Evolutionary conservation across 1,140 invertebrate species (phyloP).

Genomic region (Drosophila guanche): DNA sequence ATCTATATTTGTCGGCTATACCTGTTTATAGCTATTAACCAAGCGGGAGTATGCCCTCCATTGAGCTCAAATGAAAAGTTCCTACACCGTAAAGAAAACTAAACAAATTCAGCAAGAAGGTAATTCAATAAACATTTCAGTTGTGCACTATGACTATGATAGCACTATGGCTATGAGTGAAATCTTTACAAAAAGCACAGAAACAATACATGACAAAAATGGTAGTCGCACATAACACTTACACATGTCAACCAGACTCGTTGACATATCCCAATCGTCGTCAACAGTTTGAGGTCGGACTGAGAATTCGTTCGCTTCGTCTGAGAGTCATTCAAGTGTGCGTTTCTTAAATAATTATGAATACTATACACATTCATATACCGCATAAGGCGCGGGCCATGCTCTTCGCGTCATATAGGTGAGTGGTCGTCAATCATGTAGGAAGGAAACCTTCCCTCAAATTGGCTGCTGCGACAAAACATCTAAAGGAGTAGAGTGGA

Average conservation of each 20-base stretch:
- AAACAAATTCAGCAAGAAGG: constrained; percentile 4
- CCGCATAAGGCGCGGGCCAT: constrained; percentile 46
- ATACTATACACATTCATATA: constrained; percentile 39
- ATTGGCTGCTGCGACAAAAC: constrained; percentile 32
- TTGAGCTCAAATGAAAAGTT: constrained; percentile 72
- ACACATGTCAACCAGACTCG: constrained; percentile 55
- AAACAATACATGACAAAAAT: constrained; percentile 6
- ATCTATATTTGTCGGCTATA: constrained; percentile 24
- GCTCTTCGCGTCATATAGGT: constrained; percentile 54
- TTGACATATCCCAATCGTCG: constrained; percentile 70
- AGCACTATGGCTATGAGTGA: constrained; percentile 20
- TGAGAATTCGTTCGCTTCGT: constrained; percentile 6
- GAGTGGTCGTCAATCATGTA: constrained; percentile 73
- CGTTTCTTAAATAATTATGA: constrained; percentile 81
- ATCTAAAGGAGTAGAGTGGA: constrained; percentile 27
- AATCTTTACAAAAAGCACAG: constrained; percentile 11
- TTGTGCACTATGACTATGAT: too few species aligned
- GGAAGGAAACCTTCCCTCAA: constrained; percentile 8
- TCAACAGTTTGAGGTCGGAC: constrained; percentile 26
- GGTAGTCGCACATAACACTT: constrained; percentile 30
- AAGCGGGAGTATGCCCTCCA: constrained; percentile 44
- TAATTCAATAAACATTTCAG: constrained; percentile 24
- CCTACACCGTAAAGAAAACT: constrained; percentile 46
- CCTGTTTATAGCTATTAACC: constrained; percentile 22
- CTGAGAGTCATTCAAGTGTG: constrained; percentile 65